Conservation (phyloP, 2,888 invertebrate genomes). For the Pilophorus perplexus region DNA sequence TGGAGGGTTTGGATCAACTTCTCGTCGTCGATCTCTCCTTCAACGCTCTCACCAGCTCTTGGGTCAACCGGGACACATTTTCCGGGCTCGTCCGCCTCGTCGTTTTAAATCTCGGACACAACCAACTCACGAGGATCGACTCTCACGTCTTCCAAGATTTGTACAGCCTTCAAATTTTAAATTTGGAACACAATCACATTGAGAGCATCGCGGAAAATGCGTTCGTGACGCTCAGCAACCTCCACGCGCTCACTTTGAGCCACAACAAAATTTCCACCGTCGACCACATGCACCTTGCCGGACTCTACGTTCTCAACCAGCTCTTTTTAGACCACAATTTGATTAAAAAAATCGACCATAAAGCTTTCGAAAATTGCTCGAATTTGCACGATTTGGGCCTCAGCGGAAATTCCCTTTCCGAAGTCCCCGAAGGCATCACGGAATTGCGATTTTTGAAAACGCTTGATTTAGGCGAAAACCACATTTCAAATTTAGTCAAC, state of each 20-base stretch:
- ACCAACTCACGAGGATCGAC: constrained; percentile 76
- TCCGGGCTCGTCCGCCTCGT: constrained; percentile 79
- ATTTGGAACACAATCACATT: constrained; percentile 81
- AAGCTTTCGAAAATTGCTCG: constrained; percentile 83
- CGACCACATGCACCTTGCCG: constrained; percentile 77
- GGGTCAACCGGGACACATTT: constrained; percentile 81
- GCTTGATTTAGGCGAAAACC: constrained; percentile 88
- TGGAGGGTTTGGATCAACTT: constrained; percentile 79
- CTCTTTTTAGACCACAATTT: constrained; percentile 82
- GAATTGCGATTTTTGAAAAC: constrained; percentile 80
- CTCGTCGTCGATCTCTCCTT: constrained; percentile 78
- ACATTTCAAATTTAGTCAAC: constrained; percentile 76
- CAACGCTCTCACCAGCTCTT: constrained; percentile 80
- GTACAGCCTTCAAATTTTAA: constrained; percentile 79
- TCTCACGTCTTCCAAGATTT: constrained; percentile 82
- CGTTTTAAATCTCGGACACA: constrained; percentile 80
- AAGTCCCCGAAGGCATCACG: constrained; percentile 78
- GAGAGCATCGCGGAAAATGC: constrained; percentile 83
- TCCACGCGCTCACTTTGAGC: constrained; percentile 84
- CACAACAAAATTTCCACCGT: constrained; percentile 80
- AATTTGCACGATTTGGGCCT: constrained; percentile 84
- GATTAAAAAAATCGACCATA: constrained; percentile 70
- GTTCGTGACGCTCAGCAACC: constrained; percentile 80
- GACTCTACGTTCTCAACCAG: constrained; percentile 77
- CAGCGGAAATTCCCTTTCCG: constrained; percentile 77